Base-by-base conservation (phyloP, 2,888 invertebrate species). In the Campopleginae sp. region DNA sequence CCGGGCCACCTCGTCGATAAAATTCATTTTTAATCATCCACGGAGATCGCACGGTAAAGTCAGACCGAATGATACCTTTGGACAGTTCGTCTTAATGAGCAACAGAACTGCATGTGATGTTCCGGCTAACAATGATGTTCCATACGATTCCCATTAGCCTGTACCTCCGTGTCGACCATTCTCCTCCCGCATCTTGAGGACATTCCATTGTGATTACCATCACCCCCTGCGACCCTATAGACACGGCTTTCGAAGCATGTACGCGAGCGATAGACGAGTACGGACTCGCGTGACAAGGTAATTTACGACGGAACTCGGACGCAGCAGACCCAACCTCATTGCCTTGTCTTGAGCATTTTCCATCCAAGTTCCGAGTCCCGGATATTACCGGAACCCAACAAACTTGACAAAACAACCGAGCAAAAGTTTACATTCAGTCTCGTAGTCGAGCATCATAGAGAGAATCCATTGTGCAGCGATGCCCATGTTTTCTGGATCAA, bases 71-170 rank as follows among this genome's bases (percentile, higher is more conserved):
- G 12, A 5, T 14, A 14, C n/a, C n/a, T 27, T 14, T 58, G 12
- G 23, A 54, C 23, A 54, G 48, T 68, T 74, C n/a, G n/a, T n/a
- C 42, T 19, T 42, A 38, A 38, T 33, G 74, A 61, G 6, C 12
- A 42, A 48, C 38, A 46, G 54, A 68, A 48, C 51, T 38, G 38
- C n/a, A n/a, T 38, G 42, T 27, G 1, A 14, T 31, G 66, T 77
- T 66, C 6, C 12, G 23, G 38, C 31, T 27, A 70, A 82, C 61
- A 42, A 68, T 51, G 42, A 27, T 23, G 75, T 80, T 86, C 85
- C 82, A 83, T 84, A 88, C 78, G 79, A 86, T 72, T 46, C 58
- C 84, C 80, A 86, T 88, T 88, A 85, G 72, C 61, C 44, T 63
- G 27, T 66, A 42, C 42, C 19, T 54, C 58, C 31, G 54, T n/a